Percentiles rank a stretch among this genome's conserved stretches.
These are phyloP conservation scores for Odontesthes bonariensis DNA, from an alignment of 2,113 vertebrate species.

Conservation along the genomic window DNA sequence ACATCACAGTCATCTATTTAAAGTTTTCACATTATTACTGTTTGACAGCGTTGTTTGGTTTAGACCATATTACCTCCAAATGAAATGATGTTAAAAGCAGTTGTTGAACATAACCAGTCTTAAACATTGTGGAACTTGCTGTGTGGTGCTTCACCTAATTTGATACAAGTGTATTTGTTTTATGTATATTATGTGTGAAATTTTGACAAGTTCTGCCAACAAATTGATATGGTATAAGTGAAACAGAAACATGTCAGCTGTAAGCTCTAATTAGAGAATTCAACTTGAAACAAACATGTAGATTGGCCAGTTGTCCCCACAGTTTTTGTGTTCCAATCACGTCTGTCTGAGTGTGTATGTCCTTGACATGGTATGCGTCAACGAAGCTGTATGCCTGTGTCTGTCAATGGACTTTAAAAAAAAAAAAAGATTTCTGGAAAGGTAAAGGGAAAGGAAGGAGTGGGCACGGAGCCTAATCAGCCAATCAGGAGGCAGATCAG, in stretches of 20 bases:
- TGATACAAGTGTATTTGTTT: not conserved
- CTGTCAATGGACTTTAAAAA: conserved; percentile 43
- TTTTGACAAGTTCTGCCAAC: not conserved
- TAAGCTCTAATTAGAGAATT: not conserved
- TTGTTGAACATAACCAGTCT: not conserved
- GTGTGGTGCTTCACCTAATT: not conserved
- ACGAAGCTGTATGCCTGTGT: conserved; percentile 30
- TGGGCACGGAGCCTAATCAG: conserved; percentile 70
- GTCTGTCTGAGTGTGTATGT: conserved; percentile 14
- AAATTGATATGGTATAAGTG: not conserved
- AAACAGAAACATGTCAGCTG: not conserved
- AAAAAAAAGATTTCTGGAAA: conserved; percentile 36
- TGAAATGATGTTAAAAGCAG: conserved; percentile 7
- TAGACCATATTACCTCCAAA: not conserved
- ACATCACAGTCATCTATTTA: not conserved
- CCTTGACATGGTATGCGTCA: conserved; percentile 66
- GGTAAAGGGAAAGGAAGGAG: conserved; percentile 62
- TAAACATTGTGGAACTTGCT: not conserved
- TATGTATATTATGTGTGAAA: not conserved
- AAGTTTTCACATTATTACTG: conserved; percentile 18
- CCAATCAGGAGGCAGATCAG: conserved; percentile 79
- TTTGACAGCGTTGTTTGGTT: conserved; percentile 18
- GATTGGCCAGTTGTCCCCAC: conserved; percentile 1
- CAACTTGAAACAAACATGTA: not conserved
- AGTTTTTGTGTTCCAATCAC: conserved; percentile 29